Base-by-base conservation (phyloP, 2,888 invertebrate genomes). In the Tridacna gigas region DNA sequence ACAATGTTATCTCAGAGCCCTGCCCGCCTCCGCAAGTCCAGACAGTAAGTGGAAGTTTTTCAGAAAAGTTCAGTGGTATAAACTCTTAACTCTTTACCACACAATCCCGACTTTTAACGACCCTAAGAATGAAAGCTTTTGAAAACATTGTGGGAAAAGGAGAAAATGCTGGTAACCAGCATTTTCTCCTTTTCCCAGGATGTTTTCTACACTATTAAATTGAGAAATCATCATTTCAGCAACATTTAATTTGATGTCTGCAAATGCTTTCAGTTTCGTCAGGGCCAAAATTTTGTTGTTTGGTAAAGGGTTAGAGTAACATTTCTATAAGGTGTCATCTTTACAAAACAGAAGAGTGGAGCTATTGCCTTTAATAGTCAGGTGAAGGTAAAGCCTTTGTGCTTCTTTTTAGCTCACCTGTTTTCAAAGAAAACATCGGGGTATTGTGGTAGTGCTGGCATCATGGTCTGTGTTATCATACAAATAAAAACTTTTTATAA, bases 1-100 rank as follows among this genome's bases (percentile, higher is more conserved):
- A 83, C 73, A 82, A 82, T 61, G 79, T 76, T 63, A 67, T 97
- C 47, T 98, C 92, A 96, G 97, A 97, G 93, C 97, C 97, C 9
- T 99, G 99, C 93, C 96, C 97, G 75, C 97, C 97, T 91, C 96
- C 96, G 74, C 96, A 89, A 73, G 91, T 94, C 74, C 88, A 88
- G 22, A 86, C 85, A 56, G 93, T 93, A 84, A 88, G 92, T 79
- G 18, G 15, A 56, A 56, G 1, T 20, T 56, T n/a, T 25, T 63
- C 63, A 7, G 22, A 4, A 20, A 9, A 20, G 4, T 20, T 60
- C 20, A 60, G n/a, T 20, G 9, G n/a, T 60, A 60, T 3, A 37
- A 4, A 7, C 7, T 37, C 37, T 37, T 37, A 37, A 37, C 37
- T 7, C 37, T 4, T 37, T 37, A 37, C 37, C 37, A 37, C 37